Evolutionary conservation across 2,888 invertebrate genomes (phyloP).

Genomic region (Macrophya annulata): DNA sequence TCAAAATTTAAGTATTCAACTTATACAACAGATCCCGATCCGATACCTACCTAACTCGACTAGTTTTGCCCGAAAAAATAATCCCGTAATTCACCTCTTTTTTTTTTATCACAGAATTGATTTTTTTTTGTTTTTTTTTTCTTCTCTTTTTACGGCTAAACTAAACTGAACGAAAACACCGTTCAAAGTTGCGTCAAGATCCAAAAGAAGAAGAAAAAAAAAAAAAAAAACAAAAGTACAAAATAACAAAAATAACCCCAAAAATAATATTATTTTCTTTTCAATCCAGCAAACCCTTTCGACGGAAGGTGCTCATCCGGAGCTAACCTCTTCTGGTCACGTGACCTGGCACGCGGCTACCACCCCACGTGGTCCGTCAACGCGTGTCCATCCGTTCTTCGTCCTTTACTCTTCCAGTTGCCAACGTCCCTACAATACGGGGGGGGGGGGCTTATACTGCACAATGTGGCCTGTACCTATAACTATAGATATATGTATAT

Average conservation of each 20-base stretch:
- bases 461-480: background rate
- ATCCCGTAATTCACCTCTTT: too few relatives aligned
- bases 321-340: slow-evolving; percentile 66
- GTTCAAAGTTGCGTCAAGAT: slow-evolving; percentile 50
- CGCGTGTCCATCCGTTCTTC: slow-evolving; percentile 54
- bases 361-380: slow-evolving; percentile 64
- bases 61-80: too few relatives aligned
- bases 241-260: slow-evolving; percentile 60
- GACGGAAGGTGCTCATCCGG: slow-evolving; percentile 65
- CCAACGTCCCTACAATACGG: slow-evolving; percentile 61
- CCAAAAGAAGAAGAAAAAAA: slow-evolving; percentile 6
- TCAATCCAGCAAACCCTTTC: slow-evolving; percentile 68
- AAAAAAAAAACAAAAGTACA: background rate
- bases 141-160: slow-evolving; percentile 68
- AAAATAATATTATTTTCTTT: slow-evolving; percentile 72
- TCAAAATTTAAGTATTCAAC: too few relatives aligned
- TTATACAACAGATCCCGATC: too few relatives aligned
- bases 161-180: slow-evolving; percentile 71
- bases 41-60: too few relatives aligned
- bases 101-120: background rate
- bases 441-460: slow-evolving; percentile 60
- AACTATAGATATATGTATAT: background rate
- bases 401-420: slow-evolving; percentile 14
- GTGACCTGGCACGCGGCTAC: slow-evolving; percentile 71
- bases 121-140: too few relatives aligned